Evolutionary conservation across 2,888 invertebrate species (phyloP), one percentile per base, ranked within the genome.

Genomic region (Diaperis boleti): DNA sequence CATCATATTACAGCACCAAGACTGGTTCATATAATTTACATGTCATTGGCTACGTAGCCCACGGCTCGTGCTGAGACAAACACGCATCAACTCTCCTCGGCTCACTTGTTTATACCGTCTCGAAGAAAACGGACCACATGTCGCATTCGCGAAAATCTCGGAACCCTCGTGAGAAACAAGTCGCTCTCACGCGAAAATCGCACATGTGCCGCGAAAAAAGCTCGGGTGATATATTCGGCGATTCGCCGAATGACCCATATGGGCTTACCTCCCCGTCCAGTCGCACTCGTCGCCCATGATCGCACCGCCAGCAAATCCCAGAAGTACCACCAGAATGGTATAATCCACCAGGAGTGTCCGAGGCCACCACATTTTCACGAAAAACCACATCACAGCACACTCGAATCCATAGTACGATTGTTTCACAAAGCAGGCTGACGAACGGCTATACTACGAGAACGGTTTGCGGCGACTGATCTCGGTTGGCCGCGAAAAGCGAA

Each of bases 201-300:
- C 67, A 67, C 68, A 67, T 70, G 67, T 70, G 66, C 59, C 15
- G 56, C 60, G 52, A 44, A 29, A 59, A 59, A 59, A 47, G 13
- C 33, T n/a, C n/a, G n/a, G 37, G 35, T 49, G 64, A 69, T 57
- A 57, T 61, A 56, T 56, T 56, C 31, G 37, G 18, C 42, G 47
- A 52, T 37, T 55, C 41, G 44, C 11, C 33, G 11, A n/a, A 11
- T 7, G 33, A 55, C 33, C 42, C 54, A 26, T 13, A 10, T 33
- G 33, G 33, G 11, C 83, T 82, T 84, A 88, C 88, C 88, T 88
- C 84, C 88, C 88, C 73, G 85, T 86, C 88, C 88, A 88, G 82
- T 88, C 88, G 81, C 88, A 88, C 78, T 87, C 87, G 77, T 88
- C 88, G 73, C 88, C 88, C 80, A 88, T 85, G 76, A 85, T 82